phyloP scores from a whole-genome alignment of 2,113 vertebrate species.

The Grus americana region DNA sequence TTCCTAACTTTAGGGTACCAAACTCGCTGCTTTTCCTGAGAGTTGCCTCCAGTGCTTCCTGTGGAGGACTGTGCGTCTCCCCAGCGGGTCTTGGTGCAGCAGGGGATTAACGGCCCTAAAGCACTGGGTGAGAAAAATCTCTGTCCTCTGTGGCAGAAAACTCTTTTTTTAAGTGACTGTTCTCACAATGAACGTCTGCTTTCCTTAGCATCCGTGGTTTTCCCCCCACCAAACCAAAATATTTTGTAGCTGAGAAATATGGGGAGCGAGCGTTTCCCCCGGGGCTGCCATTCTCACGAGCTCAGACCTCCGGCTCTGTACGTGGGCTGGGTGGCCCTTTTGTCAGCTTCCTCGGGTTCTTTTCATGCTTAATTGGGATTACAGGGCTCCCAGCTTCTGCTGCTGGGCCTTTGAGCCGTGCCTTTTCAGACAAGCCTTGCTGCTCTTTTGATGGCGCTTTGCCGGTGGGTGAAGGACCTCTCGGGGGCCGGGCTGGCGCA shows the following conservation, averaged over 20 bases:
- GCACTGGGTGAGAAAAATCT: not conserved
- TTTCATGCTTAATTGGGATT: not conserved
- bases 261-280: fast-evolving
- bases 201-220: not conserved
- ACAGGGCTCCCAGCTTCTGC: not conserved
- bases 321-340: not conserved
- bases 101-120: not conserved
- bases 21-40: fast-evolving
- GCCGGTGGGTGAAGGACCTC: not conserved
- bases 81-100: not conserved
- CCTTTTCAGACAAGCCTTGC: not conserved
- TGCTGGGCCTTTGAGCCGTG: not conserved
- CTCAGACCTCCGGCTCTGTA: fast-evolving
- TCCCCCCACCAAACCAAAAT: fast-evolving
- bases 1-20: fast-evolving
- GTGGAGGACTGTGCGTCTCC: not conserved
- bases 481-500: not conserved
- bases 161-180: fast-evolving
- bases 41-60: not conserved
- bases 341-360: fast-evolving
- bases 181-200: not conserved
- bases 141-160: not conserved
- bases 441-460: not conserved
- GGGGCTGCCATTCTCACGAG: not conserved
- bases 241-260: fast-evolving